phyloP scores from a whole-genome alignment of 1,140 invertebrate genomes.

The Cryptotermes secundus region DNA sequence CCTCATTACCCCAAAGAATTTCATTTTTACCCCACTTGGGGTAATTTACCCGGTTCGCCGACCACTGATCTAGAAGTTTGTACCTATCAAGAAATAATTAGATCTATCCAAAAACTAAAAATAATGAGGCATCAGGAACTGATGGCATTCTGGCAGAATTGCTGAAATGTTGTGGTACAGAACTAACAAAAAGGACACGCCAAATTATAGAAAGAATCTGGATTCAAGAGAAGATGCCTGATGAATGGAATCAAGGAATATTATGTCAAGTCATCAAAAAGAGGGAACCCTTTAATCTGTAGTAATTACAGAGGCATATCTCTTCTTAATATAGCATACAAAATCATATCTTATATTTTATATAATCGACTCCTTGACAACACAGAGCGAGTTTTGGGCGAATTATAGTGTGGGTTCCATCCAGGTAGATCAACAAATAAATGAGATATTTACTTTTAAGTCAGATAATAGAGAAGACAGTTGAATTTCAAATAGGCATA shows the following conservation, averaged over 20 bases:
- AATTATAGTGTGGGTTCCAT: background rate
- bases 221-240: background rate
- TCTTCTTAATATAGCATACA: background rate
- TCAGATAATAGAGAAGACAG: background rate
- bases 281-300: background rate
- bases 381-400: background rate
- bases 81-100: background rate
- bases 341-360: background rate
- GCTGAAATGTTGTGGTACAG: background rate
- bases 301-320: background rate
- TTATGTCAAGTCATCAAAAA: background rate
- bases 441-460: background rate
- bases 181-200: background rate
- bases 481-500: background rate
- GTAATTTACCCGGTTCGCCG: too few relatives aligned
- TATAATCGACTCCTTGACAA: background rate
- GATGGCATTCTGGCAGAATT: background rate
- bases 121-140: background rate
- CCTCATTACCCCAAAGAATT: too few relatives aligned
- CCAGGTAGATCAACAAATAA: background rate
- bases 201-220: background rate
- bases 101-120: background rate
- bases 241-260: background rate
- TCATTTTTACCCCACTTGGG: too few relatives aligned
- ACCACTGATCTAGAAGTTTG: too few relatives aligned